Percentiles rank a stretch among this genome's conserved stretches.
Conservation (phyloP, 92 coral and sea anemone genomes). For the Epizoanthus illoricatus region DNA sequence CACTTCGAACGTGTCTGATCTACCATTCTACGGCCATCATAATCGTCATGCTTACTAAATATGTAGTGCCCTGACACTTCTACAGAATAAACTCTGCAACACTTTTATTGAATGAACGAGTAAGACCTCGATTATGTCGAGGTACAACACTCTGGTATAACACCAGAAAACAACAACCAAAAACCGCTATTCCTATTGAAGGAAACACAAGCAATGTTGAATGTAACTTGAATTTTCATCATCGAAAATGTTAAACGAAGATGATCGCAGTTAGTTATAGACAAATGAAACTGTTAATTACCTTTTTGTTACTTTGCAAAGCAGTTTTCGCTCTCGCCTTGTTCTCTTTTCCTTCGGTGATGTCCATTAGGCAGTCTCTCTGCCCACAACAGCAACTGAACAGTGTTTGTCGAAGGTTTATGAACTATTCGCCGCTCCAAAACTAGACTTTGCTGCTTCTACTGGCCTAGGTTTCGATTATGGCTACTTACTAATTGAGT, state of each 20-base stretch:
- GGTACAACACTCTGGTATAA: no score
- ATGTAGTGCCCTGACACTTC: no score
- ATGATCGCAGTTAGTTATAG: neutral
- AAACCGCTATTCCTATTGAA: no score
- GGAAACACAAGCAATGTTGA: no score
- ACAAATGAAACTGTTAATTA: neutral
- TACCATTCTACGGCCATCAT: no score
- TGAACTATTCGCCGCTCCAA: neutral
- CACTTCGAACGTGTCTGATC: no score
- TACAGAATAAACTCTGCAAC: no score
- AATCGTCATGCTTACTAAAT: no score
- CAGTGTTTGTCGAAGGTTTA: neutral
- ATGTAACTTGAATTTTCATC: neutral
- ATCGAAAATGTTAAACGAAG: neutral
- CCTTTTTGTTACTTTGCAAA: slow-evolving; percentile 8
- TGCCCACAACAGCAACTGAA: slow-evolving; percentile 3
- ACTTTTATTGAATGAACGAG: no score
- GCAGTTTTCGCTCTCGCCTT: slow-evolving; percentile 19
- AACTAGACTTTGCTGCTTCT: no score
- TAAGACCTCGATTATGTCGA: neutral
- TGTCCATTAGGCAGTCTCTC: neutral
- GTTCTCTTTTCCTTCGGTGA: slow-evolving; percentile 16
- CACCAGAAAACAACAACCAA: no score
- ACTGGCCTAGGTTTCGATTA: neutral
- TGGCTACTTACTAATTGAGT: neutral